Conservation (phyloP, 2,888 invertebrate species). For the Mythimna ferrago region DNA sequence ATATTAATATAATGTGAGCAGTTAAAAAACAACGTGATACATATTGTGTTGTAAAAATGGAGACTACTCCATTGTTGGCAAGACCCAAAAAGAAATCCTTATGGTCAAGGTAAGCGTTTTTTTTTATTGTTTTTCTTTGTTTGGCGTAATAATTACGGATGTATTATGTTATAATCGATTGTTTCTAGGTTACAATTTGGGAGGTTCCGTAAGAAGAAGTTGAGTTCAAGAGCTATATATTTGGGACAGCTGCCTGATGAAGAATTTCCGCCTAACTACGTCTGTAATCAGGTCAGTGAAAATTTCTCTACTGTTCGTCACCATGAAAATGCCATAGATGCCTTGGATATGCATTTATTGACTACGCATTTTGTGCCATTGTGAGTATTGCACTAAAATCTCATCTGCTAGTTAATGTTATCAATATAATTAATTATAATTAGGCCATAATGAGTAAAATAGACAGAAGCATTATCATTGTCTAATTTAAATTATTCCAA, state of each 20-base stretch:
- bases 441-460: conserved; percentile 10
- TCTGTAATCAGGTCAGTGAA: conserved; percentile 95
- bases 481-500: not conserved
- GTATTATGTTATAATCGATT: conserved; percentile 46
- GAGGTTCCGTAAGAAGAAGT: conserved; percentile 94
- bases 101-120: conserved; percentile 84
- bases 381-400: not conserved
- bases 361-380: not conserved
- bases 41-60: conserved; percentile 74
- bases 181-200: conserved; percentile 94
- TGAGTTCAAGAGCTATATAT: conserved; percentile 94
- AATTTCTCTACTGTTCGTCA: conserved; percentile 26
- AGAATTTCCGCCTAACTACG: conserved; percentile 98
- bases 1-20: conserved; percentile 52
- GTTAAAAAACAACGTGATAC: conserved; percentile 32
- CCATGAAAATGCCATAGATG: conserved; percentile 1
- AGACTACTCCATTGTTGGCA: conserved; percentile 84
- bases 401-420: not conserved
- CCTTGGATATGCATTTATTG: not conserved
- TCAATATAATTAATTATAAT: conserved; percentile 3
- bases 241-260: conserved; percentile 94
- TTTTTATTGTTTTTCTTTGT: conserved; percentile 60
- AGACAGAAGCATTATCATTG: not conserved
- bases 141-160: conserved; percentile 58
- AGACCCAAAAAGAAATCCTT: conserved; percentile 84